These are phyloP conservation scores for Prorops nasuta DNA, from an alignment of 1,140 invertebrate genomes.

Conservation along the genomic window DNA sequence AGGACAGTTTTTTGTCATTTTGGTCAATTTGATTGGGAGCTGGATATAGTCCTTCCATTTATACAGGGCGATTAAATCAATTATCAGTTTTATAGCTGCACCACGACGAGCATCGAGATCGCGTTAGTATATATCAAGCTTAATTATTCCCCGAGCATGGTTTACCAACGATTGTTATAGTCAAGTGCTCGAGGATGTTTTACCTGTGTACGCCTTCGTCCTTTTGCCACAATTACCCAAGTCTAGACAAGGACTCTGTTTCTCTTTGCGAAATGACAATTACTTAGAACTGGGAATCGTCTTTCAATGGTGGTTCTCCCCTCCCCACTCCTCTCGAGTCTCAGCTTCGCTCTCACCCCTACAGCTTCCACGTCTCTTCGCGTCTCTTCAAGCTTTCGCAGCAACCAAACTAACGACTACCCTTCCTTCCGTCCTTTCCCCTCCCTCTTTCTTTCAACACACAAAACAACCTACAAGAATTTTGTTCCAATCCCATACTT, in stretches of 20 bases:
- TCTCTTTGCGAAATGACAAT: constrained; percentile 30
- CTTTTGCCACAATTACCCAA: constrained; percentile 32
- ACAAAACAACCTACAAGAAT: too few species aligned
- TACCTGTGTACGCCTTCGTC: too few species aligned
- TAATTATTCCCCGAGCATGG: constrained; percentile 32
- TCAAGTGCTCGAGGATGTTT: too few species aligned
- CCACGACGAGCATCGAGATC: not conserved
- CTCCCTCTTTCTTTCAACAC: too few species aligned
- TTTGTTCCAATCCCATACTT: too few species aligned
- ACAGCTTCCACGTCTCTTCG: constrained; percentile 2
- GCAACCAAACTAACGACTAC: not conserved
- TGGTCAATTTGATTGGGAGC: too few species aligned
- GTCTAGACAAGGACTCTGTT: constrained; percentile 31
- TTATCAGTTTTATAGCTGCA: constrained; percentile 10
- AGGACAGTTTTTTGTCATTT: too few species aligned
- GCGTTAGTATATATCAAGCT: constrained; percentile 21
- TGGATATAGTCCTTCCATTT: too few species aligned
- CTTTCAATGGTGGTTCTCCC: not conserved
- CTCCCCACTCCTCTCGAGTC: not conserved
- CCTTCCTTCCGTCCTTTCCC: not conserved
- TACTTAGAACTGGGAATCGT: constrained; percentile 16
- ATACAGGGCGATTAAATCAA: constrained; percentile 12
- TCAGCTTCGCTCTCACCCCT: too few species aligned
- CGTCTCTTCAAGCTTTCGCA: not conserved
- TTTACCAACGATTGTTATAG: too few species aligned